phyloP scores from a whole-genome alignment of 2,888 invertebrate genomes.

The Drosophila anceps region DNA sequence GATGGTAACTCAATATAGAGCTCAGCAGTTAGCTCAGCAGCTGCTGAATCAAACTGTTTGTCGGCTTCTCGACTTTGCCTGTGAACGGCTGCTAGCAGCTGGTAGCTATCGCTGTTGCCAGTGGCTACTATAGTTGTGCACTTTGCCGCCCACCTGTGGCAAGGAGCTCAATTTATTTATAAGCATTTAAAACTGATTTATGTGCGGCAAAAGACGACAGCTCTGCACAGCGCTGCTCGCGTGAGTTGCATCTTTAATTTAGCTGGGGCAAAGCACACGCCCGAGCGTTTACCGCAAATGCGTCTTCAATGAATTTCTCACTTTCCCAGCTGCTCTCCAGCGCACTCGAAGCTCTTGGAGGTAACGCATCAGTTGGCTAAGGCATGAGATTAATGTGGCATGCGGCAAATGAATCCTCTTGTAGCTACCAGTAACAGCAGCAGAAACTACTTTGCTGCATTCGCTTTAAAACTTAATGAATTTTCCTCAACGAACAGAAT shows the following conservation, averaged over 20 bases:
- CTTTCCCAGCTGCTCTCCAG: slow-evolving; percentile 26
- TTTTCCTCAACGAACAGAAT: slow-evolving; percentile 20
- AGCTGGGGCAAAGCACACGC: slow-evolving; percentile 44
- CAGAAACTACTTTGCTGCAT: slow-evolving; percentile 12
- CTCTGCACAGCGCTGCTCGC: slow-evolving; percentile 33
- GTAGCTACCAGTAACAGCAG: slow-evolving; percentile 12
- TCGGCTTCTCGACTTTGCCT: not conserved
- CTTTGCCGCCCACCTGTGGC: slow-evolving; percentile 52
- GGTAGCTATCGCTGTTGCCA: slow-evolving; percentile 15
- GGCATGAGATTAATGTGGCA: slow-evolving; percentile 70
- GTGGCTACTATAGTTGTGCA: slow-evolving; percentile 14
- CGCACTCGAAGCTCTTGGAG: slow-evolving; percentile 4
- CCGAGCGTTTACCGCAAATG: slow-evolving; percentile 65
- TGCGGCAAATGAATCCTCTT: slow-evolving; percentile 54
- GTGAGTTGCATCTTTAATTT: slow-evolving; percentile 75
- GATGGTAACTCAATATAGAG: not conserved
- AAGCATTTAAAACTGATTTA: slow-evolving; percentile 78
- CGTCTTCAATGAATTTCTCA: slow-evolving; percentile 74
- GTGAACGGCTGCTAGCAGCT: not conserved
- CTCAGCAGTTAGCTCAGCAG: not conserved
- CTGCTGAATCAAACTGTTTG: slow-evolving; percentile 11
- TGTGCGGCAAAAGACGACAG: slow-evolving; percentile 59
- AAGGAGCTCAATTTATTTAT: slow-evolving; percentile 73
- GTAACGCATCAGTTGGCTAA: slow-evolving; percentile 56
- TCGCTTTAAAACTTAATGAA: slow-evolving; percentile 45